Base-by-base conservation (phyloP, 37 sponge, comb jelly and placozoan genomes). In the Beroe forskalii region DNA sequence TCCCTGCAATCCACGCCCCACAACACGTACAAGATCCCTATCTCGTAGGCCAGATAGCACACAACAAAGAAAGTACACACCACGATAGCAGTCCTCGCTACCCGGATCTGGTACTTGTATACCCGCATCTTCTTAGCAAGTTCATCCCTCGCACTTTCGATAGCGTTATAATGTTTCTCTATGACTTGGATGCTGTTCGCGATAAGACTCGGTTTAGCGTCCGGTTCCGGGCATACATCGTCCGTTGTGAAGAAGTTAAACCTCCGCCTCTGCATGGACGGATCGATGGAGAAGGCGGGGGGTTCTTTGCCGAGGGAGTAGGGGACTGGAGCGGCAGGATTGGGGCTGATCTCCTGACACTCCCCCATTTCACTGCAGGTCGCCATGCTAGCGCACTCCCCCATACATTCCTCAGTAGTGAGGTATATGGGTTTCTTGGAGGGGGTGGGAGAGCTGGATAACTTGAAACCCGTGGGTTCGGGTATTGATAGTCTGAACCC, bases 91-190 rank as follows among this genome's bases (percentile, higher is more conserved):
- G 76, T 72, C 23, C 76, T 4, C 8, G 76, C 76, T 12, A 72
- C 76, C 40, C 76, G 76, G 3, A 72, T 72, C 40, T 72, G 76
- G 76, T 72, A 72, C 40, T 72, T 72, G 76, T 72, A 72, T 12
- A 72, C 76, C 76, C 76, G 19, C 76, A 72, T 72, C 23, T 72
- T 72, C 76, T 72, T 72, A 33, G 76, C 76, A 4, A 72, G 27
- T 22, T 72, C 76, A 32, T 72, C 40, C 27, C 40, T 32, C 3
- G 76, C 76, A 17, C 28, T 20, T 38, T 72, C 76, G 20, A 72
- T 72, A 8, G 76, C 76, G 40, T 72, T 72, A 33, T 72, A 72
- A 22, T 72, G 76, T 36, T 72, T 72, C 27, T 72, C 76, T 6
- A 72, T 72, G 23, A 72, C 76, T 8, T 36, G 19, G 27, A 72